Evolutionary conservation across 2,113 vertebrate species (phyloP), one percentile per base, ranked within the genome.

Genomic region (Lepus timidus): DNA sequence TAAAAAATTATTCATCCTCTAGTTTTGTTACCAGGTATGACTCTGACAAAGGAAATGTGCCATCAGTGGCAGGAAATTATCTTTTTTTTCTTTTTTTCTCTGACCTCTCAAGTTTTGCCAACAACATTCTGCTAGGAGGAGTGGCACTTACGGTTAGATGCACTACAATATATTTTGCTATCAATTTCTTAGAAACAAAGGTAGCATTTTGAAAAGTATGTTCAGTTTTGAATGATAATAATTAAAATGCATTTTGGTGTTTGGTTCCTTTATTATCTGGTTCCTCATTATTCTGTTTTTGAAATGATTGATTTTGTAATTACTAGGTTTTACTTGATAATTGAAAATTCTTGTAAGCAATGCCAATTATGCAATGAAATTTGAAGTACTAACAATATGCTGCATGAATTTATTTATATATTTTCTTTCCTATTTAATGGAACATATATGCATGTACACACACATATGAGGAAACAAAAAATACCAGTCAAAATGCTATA

Each of bases 271-370:
- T 96, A 94, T 83, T 97, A 88, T 91, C 58, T 92, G 27, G 29
- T 83, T 90, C 74, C 44, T 95, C 31, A 88, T 83, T 82, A 65
- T 65, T 27, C 52, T 80, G 31, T 75, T 96, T 96, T 94, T 71
- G 74, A 86, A 94, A 88, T 95, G 82, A 93, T 44, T 91, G 86
- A 79, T 83, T 96, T 86, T 78, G 31, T 95, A 96, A 96, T 96
- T 93, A 94, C 89, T 89, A 27, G 14, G 13, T 61, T 93, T 94
- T 92, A 31, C 52, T 76, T 75, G 51, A 79, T 86, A 97, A 96
- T 93, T 95, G 76, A 89, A 95, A 82, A 86, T 79, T 93, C 52
- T 95, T 95, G 49, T n/a, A 93, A 93, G 84, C 33, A 86, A 82
- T 91, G 52, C 67, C 68, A 58, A 86, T 93, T 96, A 88, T 78